Percentiles rank a stretch among this genome's conserved stretches.
Evolutionary conservation across 2,113 vertebrate genomes (phyloP).

Genomic region (Rallus limicola): DNA sequence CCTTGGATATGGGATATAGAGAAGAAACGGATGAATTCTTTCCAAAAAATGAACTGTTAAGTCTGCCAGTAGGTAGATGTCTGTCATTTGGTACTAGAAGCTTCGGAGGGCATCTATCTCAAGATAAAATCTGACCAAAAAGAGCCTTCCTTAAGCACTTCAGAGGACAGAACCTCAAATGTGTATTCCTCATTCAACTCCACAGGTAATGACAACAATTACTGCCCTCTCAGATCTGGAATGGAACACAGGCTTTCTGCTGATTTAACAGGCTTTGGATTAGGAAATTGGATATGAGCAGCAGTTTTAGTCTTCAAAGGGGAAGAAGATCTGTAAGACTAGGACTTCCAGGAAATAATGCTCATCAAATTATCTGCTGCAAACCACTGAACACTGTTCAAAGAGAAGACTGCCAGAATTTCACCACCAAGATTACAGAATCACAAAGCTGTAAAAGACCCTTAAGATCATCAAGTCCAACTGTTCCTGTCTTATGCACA

Average conservation of each 20-base stretch:
- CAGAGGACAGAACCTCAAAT: not conserved
- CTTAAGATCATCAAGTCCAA: too few species aligned
- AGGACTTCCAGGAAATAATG: slow-evolving; percentile 39
- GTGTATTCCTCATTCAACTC: not conserved
- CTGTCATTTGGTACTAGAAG: not conserved
- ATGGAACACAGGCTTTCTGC: slow-evolving; percentile 4
- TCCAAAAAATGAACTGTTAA: not conserved
- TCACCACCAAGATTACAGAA: not conserved
- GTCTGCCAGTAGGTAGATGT: not conserved
- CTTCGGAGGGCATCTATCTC: not conserved
- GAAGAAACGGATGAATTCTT: not conserved
- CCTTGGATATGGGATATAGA: not conserved
- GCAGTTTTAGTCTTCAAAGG: slow-evolving; percentile 43
- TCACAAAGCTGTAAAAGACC: too few species aligned
- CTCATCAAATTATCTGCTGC: not conserved
- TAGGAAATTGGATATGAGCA: slow-evolving; percentile 49
- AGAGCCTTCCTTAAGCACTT: not conserved
- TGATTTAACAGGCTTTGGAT: slow-evolving; percentile 35
- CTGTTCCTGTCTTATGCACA: not conserved
- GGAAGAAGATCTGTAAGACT: not conserved
- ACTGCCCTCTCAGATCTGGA: slow-evolving; percentile 8
- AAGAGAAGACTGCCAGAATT: not conserved
- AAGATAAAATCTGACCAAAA: not conserved
- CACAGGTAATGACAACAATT: slow-evolving; percentile 33
- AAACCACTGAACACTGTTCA: not conserved